Evolutionary conservation across 2,888 invertebrate genomes (phyloP), one percentile per base, ranked within the genome.

Genomic region (Timandra comae): DNA sequence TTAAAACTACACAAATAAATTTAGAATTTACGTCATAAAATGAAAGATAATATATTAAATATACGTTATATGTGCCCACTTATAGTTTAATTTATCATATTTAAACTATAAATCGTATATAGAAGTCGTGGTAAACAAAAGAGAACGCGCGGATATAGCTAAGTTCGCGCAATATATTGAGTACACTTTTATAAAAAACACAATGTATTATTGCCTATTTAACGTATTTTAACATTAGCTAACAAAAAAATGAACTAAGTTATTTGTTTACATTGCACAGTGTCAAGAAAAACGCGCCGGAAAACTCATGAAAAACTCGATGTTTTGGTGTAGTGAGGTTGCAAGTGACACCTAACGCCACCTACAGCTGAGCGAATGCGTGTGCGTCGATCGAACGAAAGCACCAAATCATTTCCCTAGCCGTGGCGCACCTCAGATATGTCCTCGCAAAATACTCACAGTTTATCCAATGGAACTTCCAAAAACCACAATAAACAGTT

Each of bases 321-420:
- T 84, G 84, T 84, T 82, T 82, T 81, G 80, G 66, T 80, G 65
- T 49, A 58, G 60, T 70, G 66, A 62, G 59, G 53, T 58, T 64
- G 65, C 68, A 58, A 63, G 52, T 74, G 78, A 74, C 77, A 72
- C 72, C 72, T 74, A 84, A 78, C 86, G 86, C 86, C 85, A 85
- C 85, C 86, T 86, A 85, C 82, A 84, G 85, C 86, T 82, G 82
- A 69, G 74, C 75, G 71, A 65, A 63, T 86, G 86, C 86, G 86
- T 86, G 72, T 85, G 86, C 85, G 86, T 80, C 86, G 81, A 55
- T 48, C 61, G 66, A 71, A 80, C 85, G 86, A 86, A 86, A 86
- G 86, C 86, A 85, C 86, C 86, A 82, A 85, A 81, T 85, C 86
- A 86, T 86, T 86, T 86, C 86, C 86, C 86, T 80, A 85, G 70